phyloP scores from a whole-genome alignment of 2,797 vertebrate genomes.

The Oreortyx pictus region DNA sequence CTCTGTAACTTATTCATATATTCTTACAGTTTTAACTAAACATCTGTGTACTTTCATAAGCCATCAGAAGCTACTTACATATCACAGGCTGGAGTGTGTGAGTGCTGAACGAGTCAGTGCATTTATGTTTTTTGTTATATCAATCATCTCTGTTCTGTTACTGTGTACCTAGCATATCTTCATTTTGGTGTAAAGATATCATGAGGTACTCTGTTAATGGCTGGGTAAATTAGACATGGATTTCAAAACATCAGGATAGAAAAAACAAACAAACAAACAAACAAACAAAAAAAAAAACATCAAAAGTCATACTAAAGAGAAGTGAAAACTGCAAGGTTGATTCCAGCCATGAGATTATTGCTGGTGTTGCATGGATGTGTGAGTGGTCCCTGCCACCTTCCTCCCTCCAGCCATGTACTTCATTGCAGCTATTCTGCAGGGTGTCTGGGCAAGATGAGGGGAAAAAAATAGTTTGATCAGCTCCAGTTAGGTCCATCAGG shows the following conservation, averaged over 20 bases:
- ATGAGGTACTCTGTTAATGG: not conserved
- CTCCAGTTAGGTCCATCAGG: not conserved
- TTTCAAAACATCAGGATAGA: not conserved
- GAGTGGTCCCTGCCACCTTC: fast-evolving
- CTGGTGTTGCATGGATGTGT: not conserved
- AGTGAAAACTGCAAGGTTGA: not conserved
- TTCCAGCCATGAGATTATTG: not conserved
- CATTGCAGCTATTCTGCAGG: not conserved
- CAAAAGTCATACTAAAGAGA: not conserved
- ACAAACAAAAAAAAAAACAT: too few relatives aligned
- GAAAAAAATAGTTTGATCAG: not conserved
- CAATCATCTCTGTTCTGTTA: not conserved
- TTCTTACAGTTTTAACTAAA: not conserved
- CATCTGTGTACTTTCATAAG: not conserved
- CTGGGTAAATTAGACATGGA: not conserved
- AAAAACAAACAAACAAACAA: too few relatives aligned
- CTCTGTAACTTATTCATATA: not conserved
- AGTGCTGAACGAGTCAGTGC: not conserved
- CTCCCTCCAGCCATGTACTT: fast-evolving
- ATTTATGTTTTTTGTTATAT: not conserved
- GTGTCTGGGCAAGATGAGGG: not conserved
- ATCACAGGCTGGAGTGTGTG: not conserved
- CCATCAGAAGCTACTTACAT: not conserved
- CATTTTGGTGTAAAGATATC: not conserved
- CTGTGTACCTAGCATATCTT: not conserved